Percentiles rank a stretch among this genome's conserved stretches.
These are phyloP conservation scores for Nomada ferruginata DNA, from an alignment of 2,888 invertebrate genomes.

Conservation along the genomic window DNA sequence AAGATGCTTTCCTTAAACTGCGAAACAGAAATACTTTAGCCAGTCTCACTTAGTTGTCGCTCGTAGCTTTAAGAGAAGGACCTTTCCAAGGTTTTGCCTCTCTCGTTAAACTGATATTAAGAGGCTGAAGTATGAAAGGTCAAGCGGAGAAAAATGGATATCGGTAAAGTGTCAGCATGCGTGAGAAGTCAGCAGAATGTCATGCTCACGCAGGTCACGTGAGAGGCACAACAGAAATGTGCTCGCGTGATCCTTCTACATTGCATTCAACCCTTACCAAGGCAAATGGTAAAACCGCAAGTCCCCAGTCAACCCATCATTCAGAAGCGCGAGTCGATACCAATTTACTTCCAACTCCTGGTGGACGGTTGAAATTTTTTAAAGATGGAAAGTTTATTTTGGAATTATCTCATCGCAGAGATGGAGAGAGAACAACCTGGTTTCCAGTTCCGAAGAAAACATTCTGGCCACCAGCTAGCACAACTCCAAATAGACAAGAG, in stretches of 20 bases:
- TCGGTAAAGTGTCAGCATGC: slow-evolving; percentile 82
- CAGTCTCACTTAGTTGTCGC: slow-evolving; percentile 6
- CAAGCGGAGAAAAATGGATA: slow-evolving; percentile 80
- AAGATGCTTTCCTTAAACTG: slow-evolving; percentile 49
- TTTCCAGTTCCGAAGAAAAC: slow-evolving; percentile 95
- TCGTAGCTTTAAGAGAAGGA: slow-evolving; percentile 43
- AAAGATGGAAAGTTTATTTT: slow-evolving; percentile 96
- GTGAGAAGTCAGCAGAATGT: slow-evolving; percentile 84
- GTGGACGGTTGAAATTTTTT: slow-evolving; percentile 92
- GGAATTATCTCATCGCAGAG: slow-evolving; percentile 91
- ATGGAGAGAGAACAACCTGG: slow-evolving; percentile 94
- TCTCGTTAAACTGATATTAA: slow-evolving; percentile 38
- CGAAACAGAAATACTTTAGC: slow-evolving; percentile 36
- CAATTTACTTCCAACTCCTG: slow-evolving; percentile 84
- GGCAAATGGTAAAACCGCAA: slow-evolving; percentile 82
- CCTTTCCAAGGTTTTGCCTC: slow-evolving; percentile 42
- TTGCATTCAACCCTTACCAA: slow-evolving; percentile 82
- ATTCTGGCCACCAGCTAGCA: slow-evolving; percentile 93
- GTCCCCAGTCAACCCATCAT: slow-evolving; percentile 79
- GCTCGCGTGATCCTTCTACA: slow-evolving; percentile 83
- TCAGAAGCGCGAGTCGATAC: slow-evolving; percentile 80
- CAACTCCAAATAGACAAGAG: slow-evolving; percentile 89
- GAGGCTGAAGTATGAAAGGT: slow-evolving; percentile 84
- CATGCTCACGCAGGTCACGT: slow-evolving; percentile 83
- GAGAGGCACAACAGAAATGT: slow-evolving; percentile 83